Percentiles rank a stretch among this genome's conserved stretches.
These are phyloP conservation scores for Aphrocallistes beatrix DNA, from an alignment of 37 sponge, comb jelly and placozoan species.

Conservation along the genomic window DNA sequence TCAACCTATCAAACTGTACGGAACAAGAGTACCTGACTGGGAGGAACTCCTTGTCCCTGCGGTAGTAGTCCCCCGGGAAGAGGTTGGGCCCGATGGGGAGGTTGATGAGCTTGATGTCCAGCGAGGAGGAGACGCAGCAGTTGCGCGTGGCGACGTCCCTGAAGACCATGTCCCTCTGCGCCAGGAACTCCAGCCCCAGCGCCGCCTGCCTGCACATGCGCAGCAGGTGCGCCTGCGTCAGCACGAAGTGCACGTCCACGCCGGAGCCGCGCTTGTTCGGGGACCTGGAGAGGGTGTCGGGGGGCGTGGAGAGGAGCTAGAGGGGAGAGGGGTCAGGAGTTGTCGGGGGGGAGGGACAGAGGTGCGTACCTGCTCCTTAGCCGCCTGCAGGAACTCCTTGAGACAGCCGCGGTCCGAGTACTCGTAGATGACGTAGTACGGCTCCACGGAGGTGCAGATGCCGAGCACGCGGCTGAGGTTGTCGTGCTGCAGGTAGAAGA, in stretches of 20 bases:
- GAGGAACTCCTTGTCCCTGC: constrained; percentile 57
- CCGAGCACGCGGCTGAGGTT: constrained; percentile 53
- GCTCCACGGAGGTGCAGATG: constrained; percentile 58
- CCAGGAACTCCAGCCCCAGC: constrained; percentile 65
- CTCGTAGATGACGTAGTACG: constrained; percentile 75
- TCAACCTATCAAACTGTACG: too few relatives aligned
- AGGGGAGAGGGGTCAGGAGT: too few relatives aligned
- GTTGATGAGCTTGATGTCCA: constrained; percentile 63
- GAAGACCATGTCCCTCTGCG: constrained; percentile 61
- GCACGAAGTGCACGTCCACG: neutral
- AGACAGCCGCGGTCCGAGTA: constrained; percentile 58
- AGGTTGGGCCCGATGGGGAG: constrained; percentile 75
- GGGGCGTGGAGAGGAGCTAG: too few relatives aligned
- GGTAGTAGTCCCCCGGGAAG: constrained; percentile 65
- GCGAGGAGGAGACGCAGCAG: constrained; percentile 55
- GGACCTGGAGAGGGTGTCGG: neutral
- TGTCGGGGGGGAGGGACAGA: too few relatives aligned
- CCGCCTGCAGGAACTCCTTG: neutral
- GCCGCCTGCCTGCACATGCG: constrained; percentile 53
- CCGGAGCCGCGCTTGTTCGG: neutral
- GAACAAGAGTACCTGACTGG: constrained; percentile 33
- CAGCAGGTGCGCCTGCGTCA: constrained; percentile 34
- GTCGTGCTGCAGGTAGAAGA: constrained; percentile 25
- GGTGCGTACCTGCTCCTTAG: neutral
- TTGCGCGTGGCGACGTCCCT: constrained; percentile 74